These are phyloP conservation scores for Phrynocephalus versicolor DNA, from an alignment of 2,113 vertebrate genomes.

Conservation along the genomic window DNA sequence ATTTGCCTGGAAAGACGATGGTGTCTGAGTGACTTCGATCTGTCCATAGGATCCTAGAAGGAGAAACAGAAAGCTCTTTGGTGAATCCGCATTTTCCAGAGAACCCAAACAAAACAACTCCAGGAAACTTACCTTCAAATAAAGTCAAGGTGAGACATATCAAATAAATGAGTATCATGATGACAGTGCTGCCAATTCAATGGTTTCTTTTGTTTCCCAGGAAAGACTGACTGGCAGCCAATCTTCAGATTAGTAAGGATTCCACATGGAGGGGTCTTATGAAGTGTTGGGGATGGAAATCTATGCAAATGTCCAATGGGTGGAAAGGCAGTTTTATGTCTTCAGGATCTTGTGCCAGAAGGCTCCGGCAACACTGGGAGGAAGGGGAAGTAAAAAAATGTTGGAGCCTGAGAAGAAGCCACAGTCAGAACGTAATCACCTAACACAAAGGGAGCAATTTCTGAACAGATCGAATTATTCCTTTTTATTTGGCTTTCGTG, in stretches of 20 bases:
- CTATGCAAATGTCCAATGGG: neutral
- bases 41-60: conserved; percentile 4
- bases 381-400: too few species aligned
- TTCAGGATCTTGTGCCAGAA: too few species aligned
- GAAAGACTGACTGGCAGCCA: too few species aligned
- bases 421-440: too few species aligned
- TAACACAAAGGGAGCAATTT: too few species aligned
- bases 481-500: too few species aligned
- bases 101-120: neutral
- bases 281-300: too few species aligned
- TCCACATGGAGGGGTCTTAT: neutral
- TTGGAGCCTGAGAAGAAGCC: too few species aligned
- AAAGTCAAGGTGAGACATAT: neutral
- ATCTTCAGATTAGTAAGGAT: neutral
- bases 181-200: neutral
- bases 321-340: neutral
- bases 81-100: neutral
- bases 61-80: neutral
- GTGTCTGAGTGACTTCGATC: conserved; percentile 13
- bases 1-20: neutral
- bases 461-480: too few species aligned
- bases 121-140: neutral
- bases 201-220: neutral
- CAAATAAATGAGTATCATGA: neutral
- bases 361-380: too few species aligned